phyloP scores from a whole-genome alignment of 2,888 invertebrate species.

The Geotrupes spiniger region DNA sequence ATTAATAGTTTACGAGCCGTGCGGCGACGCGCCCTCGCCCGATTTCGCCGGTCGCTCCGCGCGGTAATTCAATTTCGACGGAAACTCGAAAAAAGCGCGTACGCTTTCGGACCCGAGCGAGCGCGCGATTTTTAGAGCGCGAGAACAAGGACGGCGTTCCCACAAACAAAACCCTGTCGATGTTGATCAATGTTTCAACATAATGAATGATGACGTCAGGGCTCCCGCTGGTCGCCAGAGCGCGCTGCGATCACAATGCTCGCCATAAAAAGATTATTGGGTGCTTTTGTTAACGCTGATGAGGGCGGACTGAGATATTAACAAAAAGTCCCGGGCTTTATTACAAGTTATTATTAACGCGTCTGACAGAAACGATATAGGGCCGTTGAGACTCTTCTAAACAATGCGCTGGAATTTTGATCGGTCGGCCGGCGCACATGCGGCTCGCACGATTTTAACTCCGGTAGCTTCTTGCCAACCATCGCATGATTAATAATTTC shows the following conservation, averaged over 20 bases:
- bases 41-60: no score
- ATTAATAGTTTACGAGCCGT: conserved; percentile 12
- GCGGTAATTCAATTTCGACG: no score
- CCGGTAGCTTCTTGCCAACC: conserved; percentile 16
- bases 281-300: conserved; percentile 42
- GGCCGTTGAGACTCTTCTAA: conserved; percentile 25
- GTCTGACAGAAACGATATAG: conserved; percentile 31
- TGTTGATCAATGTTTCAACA: conserved; percentile 34
- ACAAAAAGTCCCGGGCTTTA: conserved; percentile 37
- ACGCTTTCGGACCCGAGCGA: no score
- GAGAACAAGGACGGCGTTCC: conserved; percentile 18
- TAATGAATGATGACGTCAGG: conserved; percentile 38
- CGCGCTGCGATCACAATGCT: conserved; percentile 37
- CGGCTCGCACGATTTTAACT: conserved; percentile 17
- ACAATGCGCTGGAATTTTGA: conserved; percentile 34
- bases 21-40: no score
- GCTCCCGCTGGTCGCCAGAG: conserved; percentile 36
- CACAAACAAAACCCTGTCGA: conserved; percentile 31
- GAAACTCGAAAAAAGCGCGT: no score
- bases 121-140: no score
- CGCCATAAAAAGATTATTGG: conserved; percentile 43
- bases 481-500: conserved; percentile 19
- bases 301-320: conserved; percentile 43
- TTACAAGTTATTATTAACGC: conserved; percentile 39
- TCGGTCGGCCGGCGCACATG: conserved; percentile 22